Percentiles rank a stretch among this genome's conserved stretches.
Evolutionary conservation across 1,140 invertebrate genomes (phyloP).

Genomic region (Leucophenga varia): DNA sequence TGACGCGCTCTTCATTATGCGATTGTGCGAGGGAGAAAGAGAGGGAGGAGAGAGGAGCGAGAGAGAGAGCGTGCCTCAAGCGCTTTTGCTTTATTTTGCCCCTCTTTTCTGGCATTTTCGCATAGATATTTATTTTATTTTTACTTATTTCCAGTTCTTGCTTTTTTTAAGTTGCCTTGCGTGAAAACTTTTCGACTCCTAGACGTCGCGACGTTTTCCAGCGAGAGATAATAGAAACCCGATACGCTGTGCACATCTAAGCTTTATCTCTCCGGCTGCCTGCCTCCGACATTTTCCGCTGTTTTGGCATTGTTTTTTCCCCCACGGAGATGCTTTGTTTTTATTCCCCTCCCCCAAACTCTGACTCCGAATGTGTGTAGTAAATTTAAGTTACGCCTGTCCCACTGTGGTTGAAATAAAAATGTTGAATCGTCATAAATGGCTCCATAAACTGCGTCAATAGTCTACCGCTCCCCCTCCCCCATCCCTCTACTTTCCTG

Average conservation of each 20-base stretch:
- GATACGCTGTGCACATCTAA: constrained; percentile 48
- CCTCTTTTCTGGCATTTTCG: constrained; percentile 3
- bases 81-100: constrained; percentile 34
- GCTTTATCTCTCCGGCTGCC: constrained; percentile 40
- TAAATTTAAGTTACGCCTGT: constrained; percentile 43
- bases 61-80: too few species aligned
- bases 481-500: neutral
- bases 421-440: constrained; percentile 54
- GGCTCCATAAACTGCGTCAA: constrained; percentile 53
- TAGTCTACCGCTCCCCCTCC: constrained; percentile 17
- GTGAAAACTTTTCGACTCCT: constrained; percentile 47
- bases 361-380: constrained; percentile 27
- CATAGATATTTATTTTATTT: constrained; percentile 2
- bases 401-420: constrained; percentile 45
- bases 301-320: constrained; percentile 43
- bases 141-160: constrained; percentile 35
- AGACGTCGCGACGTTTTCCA: constrained; percentile 47
- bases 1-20: constrained; percentile 50
- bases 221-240: constrained; percentile 52
- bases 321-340: too few species aligned
- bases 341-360: constrained; percentile 37
- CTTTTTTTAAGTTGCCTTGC: too few species aligned
- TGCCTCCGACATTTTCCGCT: constrained; percentile 28
- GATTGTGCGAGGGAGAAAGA: constrained; percentile 26
- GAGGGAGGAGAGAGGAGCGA: constrained; percentile 4